Evolutionary conservation across 2,113 vertebrate genomes (phyloP).

Genomic region (Macheiramphus alcinus): DNA sequence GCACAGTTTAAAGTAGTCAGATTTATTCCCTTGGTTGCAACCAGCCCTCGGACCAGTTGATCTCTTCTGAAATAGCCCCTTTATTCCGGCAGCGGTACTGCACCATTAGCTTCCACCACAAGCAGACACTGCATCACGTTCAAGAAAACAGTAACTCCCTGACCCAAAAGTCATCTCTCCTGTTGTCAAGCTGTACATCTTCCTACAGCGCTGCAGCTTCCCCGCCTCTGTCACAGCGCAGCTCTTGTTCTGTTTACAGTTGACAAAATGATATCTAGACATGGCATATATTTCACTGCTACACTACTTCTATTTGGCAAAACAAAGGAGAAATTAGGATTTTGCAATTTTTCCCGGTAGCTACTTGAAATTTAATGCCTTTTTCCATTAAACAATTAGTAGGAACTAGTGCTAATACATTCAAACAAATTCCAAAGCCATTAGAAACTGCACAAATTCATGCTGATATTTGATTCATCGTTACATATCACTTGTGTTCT

Average conservation of each 20-base stretch:
- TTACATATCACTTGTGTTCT: not conserved
- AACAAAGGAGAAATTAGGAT: not conserved
- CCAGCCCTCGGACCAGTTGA: not conserved
- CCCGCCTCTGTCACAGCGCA: not conserved
- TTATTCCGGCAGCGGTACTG: not conserved
- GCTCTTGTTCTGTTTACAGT: not conserved
- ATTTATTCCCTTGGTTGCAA: not conserved
- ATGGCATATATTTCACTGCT: not conserved
- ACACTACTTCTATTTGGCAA: not conserved
- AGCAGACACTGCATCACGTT: not conserved
- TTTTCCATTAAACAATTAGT: not conserved
- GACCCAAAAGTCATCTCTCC: not conserved
- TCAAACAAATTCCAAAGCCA: not conserved
- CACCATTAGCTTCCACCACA: not conserved
- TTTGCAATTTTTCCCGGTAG: not conserved
- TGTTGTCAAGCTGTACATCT: not conserved
- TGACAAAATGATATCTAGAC: not conserved
- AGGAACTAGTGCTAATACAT: not conserved
- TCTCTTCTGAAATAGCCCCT: not conserved
- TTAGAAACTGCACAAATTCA: not conserved
- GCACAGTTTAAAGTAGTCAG: accelerated
- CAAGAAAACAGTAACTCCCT: not conserved
- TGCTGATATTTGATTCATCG: not conserved
- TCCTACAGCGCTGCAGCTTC: not conserved
- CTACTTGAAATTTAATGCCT: not conserved